Base-by-base conservation (phyloP, 2,888 invertebrate genomes). In the Philereme vetulata region DNA sequence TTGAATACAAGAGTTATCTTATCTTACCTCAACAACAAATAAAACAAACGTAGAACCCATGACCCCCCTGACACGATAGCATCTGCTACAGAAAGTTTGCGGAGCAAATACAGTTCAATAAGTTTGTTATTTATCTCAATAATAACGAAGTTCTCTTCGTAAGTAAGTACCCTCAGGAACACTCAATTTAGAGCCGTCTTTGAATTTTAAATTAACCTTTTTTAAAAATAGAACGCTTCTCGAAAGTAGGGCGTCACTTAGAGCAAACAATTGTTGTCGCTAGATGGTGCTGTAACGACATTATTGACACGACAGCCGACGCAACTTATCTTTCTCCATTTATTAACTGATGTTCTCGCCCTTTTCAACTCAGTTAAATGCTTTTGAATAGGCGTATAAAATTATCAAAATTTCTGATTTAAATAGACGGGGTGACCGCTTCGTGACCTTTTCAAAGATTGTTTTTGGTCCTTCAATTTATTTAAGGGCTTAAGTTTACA, bases 281-380 rank as follows among this genome's bases (percentile, higher is more conserved):
- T 72, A 71, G 73, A 70, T 70, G 73, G 66, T 67, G 71, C 62
- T 70, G 67, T 68, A 72, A 75, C 62, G 65, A 71, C 67, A 72
- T 75, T 75, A 76, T 70, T 70, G 71, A 68, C 72, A 70, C 68
- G 64, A 71, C 68, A 68, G 43, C 48, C 68, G 64, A 50, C 55
- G 62, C 70, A 70, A 68, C 72, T 76, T 76, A 76, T 76, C 77
- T 75, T 10, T 65, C 59, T 63, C 67, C 71, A 67, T 72, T 75
- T 74, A 75, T 68, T 67, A 75, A 69, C 71, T 65, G 71, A 71
- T 70, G 69, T 68, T 57, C 66, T 65, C 61, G 71, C 57, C 64
- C 65, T 67, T 68, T 64, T 67, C 35, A 56, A 53, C 46, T 53
- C 4, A 56, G 21, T 48, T 53, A 45, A 56, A 61, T 45, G 52